A percentile compares a stretch with the other conserved stretches of the same genome.
These are phyloP conservation scores for Phalacrocorax aristotelis DNA, from an alignment of 2,113 vertebrate genomes.

Conservation along the genomic window DNA sequence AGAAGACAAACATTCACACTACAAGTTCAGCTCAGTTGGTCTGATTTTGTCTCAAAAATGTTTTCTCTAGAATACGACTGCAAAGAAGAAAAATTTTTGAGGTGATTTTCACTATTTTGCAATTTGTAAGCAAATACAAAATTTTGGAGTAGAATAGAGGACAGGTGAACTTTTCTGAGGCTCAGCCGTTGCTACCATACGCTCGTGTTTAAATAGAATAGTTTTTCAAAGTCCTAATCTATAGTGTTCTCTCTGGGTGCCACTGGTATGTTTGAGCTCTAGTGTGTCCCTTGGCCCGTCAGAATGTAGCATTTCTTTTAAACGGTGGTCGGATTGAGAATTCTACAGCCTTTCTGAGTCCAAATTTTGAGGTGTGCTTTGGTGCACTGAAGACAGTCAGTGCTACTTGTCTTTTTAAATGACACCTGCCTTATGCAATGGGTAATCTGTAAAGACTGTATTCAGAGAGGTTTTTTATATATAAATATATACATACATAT, in stretches of 20 bases:
- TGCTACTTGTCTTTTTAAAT: slow-evolving; percentile 69
- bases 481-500: slow-evolving; percentile 59
- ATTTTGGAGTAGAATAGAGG: slow-evolving; percentile 51
- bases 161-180: slow-evolving; percentile 55
- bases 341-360: slow-evolving; percentile 4
- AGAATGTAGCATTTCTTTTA: slow-evolving; percentile 39
- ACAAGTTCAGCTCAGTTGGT: slow-evolving; percentile 21
- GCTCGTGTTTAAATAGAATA: slow-evolving; percentile 27
- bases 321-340: background rate
- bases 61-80: slow-evolving; percentile 32
- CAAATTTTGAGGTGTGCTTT: background rate
- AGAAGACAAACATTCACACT: background rate
- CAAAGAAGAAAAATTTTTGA: slow-evolving; percentile 16
- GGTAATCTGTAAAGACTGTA: slow-evolving; percentile 61
- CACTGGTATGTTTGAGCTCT: slow-evolving; percentile 26
- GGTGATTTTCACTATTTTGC: slow-evolving; percentile 38
- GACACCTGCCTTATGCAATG: slow-evolving; percentile 72
- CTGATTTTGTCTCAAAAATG: slow-evolving; percentile 57
- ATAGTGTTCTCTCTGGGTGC: slow-evolving; percentile 42
- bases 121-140: slow-evolving; percentile 51
- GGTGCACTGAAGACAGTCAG: slow-evolving; percentile 55
- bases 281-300: slow-evolving; percentile 23
- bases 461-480: slow-evolving; percentile 65
- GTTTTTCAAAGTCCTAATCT: slow-evolving; percentile 52
- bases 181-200: slow-evolving; percentile 26